Conservation (phyloP, 2,797 vertebrate species). For the Aulostomus chinensis region DNA sequence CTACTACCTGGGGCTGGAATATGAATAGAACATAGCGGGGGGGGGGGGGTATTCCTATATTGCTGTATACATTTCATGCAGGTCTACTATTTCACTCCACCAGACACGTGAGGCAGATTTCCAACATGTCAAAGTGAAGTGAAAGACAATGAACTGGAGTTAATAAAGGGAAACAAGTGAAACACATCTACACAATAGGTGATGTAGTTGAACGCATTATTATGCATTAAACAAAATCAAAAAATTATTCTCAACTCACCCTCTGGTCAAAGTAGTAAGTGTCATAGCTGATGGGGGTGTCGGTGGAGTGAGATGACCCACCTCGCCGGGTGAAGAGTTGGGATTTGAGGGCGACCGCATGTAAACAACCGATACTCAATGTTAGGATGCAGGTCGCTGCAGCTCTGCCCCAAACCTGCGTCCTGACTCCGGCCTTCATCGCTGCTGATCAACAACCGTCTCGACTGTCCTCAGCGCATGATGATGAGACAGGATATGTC, state of each 20-base stretch:
- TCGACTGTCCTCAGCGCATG: conserved; percentile 6
- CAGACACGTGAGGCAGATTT: too few relatives aligned
- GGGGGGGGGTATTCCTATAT: too few relatives aligned
- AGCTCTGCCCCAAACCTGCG: conserved; percentile 2
- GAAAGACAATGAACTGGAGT: too few relatives aligned
- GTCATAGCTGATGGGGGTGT: conserved; percentile 67
- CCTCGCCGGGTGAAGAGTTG: conserved; percentile 65
- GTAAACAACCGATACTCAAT: conserved; percentile 45
- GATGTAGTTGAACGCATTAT: not conserved
- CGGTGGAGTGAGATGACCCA: not conserved
- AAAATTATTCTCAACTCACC: conserved; percentile 62
- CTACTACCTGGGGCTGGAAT: too few relatives aligned
- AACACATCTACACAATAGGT: too few relatives aligned
- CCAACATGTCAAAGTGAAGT: too few relatives aligned
- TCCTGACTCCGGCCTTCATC: conserved; percentile 29
- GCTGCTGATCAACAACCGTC: not conserved
- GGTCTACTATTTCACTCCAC: too few relatives aligned
- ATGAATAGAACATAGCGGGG: too few relatives aligned
- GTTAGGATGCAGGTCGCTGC: conserved; percentile 36
- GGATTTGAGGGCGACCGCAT: conserved; percentile 66
- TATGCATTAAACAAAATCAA: not conserved
- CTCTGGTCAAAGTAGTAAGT: conserved; percentile 80
- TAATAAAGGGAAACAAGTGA: too few relatives aligned
- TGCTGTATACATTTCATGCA: too few relatives aligned
- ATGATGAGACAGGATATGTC: conserved; percentile 16